Conservation (phyloP, 2,888 invertebrate species). For the Synanthedon andrenaeformis region DNA sequence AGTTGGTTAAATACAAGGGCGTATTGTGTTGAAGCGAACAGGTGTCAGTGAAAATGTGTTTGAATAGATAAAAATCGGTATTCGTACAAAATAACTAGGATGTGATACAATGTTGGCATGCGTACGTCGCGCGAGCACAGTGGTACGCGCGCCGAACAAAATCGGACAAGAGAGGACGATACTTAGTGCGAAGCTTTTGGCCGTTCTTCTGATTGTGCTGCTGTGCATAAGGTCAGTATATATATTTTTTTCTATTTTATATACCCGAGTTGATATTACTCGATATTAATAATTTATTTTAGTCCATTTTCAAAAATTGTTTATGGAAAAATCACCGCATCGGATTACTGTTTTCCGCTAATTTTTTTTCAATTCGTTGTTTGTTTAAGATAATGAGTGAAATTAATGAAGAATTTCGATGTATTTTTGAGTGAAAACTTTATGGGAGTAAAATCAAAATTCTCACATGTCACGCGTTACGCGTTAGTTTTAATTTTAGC, state of each 20-base stretch:
- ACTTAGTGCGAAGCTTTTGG: conserved; percentile 14
- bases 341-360: no score
- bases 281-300: no score
- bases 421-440: no score
- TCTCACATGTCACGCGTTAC: no score
- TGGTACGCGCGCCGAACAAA: conserved; percentile 27
- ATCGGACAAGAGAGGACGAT: conserved; percentile 12
- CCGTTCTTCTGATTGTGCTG: conserved; percentile 27
- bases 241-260: conserved; percentile 1
- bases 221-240: conserved; percentile 38
- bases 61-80: conserved; percentile 21
- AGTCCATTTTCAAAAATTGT: no score
- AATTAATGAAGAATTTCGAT: no score
- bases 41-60: conserved; percentile 25
- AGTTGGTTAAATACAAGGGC: conserved; percentile 6
- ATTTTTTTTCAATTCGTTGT: no score
- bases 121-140: conserved; percentile 41
- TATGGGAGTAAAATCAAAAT: no score
- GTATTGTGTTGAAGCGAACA: conserved; percentile 7
- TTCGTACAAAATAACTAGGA: conserved; percentile 34
- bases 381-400: no score
- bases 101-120: conserved; percentile 60
- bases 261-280: neutral
- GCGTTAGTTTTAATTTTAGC: no score
- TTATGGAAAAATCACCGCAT: no score